Percentiles rank a stretch among this genome's conserved stretches.
These are phyloP conservation scores for Melanotaenia nigrans DNA, from an alignment of 2,797 vertebrate genomes.

Conservation along the genomic window DNA sequence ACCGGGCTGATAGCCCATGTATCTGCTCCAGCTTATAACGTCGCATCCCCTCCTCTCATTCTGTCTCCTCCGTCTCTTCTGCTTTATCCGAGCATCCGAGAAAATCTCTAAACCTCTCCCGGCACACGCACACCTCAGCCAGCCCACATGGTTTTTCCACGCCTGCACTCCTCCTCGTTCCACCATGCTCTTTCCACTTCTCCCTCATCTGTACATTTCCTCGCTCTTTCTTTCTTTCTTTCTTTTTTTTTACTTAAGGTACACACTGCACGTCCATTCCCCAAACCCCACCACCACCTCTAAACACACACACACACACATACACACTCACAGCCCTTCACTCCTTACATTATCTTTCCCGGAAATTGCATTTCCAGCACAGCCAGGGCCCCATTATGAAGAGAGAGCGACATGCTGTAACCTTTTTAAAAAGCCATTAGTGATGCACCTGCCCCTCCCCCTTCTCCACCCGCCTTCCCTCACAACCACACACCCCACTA, in stretches of 20 bases:
- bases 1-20: slow-evolving; percentile 45
- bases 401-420: slow-evolving; percentile 86
- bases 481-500: slow-evolving; percentile 39
- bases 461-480: slow-evolving; percentile 3
- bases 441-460: slow-evolving; percentile 81
- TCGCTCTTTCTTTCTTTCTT: slow-evolving; percentile 36
- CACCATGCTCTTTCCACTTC: not conserved
- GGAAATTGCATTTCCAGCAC: slow-evolving; percentile 87
- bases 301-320: slow-evolving; percentile 8
- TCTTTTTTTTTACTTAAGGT: slow-evolving; percentile 50
- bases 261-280: slow-evolving; percentile 40
- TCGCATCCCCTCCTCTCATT: slow-evolving; percentile 39
- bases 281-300: not conserved
- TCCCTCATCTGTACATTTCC: slow-evolving; percentile 30
- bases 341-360: slow-evolving; percentile 84
- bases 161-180: slow-evolving; percentile 14
- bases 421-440: slow-evolving; percentile 89
- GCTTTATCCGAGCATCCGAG: slow-evolving; percentile 44
- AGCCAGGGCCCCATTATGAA: slow-evolving; percentile 86
- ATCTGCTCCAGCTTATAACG: slow-evolving; percentile 40
- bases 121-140: slow-evolving; percentile 5
- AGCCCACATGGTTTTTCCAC: slow-evolving; percentile 23
- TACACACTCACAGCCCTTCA: slow-evolving; percentile 66
- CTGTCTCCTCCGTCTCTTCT: slow-evolving; percentile 36
- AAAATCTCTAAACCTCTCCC: slow-evolving; percentile 35